Evolutionary conservation across 2,113 vertebrate species (phyloP).

Genomic region (Nyctibius bracteatus): DNA sequence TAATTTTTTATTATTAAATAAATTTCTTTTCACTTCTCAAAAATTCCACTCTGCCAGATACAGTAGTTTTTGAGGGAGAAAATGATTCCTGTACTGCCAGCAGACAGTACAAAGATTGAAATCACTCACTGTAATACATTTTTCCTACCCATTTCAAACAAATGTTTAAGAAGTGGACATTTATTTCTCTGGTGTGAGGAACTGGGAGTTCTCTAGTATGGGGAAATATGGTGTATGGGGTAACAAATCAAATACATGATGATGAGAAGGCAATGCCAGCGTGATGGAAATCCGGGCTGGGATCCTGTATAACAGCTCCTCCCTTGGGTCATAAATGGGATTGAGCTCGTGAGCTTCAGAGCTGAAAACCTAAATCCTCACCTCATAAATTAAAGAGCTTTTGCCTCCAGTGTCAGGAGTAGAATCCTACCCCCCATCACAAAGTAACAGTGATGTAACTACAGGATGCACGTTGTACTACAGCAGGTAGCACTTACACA

Average conservation of each 20-base stretch:
- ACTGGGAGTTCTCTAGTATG: not conserved
- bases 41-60: not conserved
- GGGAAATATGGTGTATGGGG: not conserved
- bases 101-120: not conserved
- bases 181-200: not conserved
- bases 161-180: not conserved
- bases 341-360: not conserved
- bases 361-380: not conserved
- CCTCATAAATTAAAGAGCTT: not conserved
- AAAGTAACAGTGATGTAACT: not conserved
- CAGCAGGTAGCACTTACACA: not conserved
- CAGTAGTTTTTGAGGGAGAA: not conserved
- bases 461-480: not conserved
- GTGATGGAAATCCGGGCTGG: not conserved
- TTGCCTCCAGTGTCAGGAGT: not conserved
- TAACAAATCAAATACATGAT: not conserved
- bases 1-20: not conserved
- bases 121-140: not conserved
- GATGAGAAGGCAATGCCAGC: not conserved
- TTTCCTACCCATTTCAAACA: not conserved
- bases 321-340: not conserved
- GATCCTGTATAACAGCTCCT: not conserved
- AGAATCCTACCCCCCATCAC: not conserved
- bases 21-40: not conserved
- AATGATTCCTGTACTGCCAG: no score